A percentile compares a stretch with the other conserved stretches of the same genome.
Evolutionary conservation across 2,797 vertebrate genomes (phyloP).

Genomic region (Diceros bicornis): DNA sequence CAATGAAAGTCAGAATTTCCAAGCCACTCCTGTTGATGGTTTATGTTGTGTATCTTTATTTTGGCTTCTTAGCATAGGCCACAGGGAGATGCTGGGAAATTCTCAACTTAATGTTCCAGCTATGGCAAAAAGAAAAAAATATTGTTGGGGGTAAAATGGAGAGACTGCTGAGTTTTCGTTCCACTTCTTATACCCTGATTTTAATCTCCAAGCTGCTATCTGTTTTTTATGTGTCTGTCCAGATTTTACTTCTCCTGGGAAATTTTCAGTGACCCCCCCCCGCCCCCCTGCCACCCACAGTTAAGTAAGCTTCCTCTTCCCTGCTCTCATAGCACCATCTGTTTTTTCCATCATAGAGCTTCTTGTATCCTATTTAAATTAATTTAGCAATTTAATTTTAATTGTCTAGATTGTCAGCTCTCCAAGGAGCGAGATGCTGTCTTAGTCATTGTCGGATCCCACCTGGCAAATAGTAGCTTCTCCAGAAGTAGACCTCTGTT

Average conservation of each 20-base stretch:
- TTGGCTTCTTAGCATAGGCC: constrained; percentile 78
- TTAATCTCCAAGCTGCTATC: not conserved
- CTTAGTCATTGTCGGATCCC: constrained; percentile 33
- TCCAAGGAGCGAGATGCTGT: constrained; percentile 66
- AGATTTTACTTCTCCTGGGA: constrained; percentile 57
- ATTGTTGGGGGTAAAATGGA: not conserved
- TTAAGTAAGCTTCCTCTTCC: constrained; percentile 71
- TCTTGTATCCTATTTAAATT: constrained; percentile 80
- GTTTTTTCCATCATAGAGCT: constrained; percentile 65
- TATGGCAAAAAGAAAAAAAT: not conserved
- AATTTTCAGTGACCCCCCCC: constrained; percentile 44
- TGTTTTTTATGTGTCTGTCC: not conserved
- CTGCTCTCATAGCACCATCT: constrained; percentile 68
- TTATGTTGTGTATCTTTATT: constrained; percentile 20
- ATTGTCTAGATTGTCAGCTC: constrained; percentile 79
- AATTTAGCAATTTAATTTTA: constrained; percentile 82
- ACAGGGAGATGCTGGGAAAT: constrained; percentile 72
- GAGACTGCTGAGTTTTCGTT: not conserved
- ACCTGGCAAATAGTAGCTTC: constrained; percentile 69
- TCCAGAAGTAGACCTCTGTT: not conserved
- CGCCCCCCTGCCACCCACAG: constrained; percentile 53
- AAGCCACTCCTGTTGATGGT: constrained; percentile 24
- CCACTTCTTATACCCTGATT: not conserved
- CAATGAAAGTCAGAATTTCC: constrained; percentile 49
- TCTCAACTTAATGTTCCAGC: constrained; percentile 77